Evolutionary conservation across 2,797 vertebrate species (phyloP).

Genomic region (Acrossocheilus wenchowensis): DNA sequence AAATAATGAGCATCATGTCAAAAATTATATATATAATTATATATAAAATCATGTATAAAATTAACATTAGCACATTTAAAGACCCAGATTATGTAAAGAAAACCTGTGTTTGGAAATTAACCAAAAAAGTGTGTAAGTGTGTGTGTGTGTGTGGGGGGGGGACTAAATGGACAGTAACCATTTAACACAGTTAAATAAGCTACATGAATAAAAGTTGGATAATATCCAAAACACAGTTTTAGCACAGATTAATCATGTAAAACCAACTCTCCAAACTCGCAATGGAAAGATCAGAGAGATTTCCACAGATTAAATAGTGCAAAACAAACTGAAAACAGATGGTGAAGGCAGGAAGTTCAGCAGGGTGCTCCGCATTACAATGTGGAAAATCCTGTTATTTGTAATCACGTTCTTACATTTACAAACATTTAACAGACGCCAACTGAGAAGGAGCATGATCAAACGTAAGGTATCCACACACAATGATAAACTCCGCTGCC

Average conservation of each 20-base stretch:
- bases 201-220: neutral
- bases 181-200: too few species aligned
- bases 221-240: slow-evolving; percentile 12
- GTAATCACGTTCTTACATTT: slow-evolving; percentile 39
- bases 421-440: slow-evolving; percentile 46
- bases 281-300: slow-evolving; percentile 52
- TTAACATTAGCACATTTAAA: neutral
- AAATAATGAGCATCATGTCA: neutral
- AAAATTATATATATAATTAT: too few species aligned
- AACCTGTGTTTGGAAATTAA: neutral
- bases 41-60: too few species aligned
- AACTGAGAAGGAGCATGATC: slow-evolving; percentile 7
- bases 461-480: slow-evolving; percentile 18
- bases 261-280: slow-evolving; percentile 8
- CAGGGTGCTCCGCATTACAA: slow-evolving; percentile 29
- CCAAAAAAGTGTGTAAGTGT: neutral
- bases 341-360: slow-evolving; percentile 49
- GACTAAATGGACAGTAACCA: too few species aligned
- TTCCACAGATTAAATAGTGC: slow-evolving; percentile 51
- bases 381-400: slow-evolving; percentile 55
- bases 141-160: too few species aligned
- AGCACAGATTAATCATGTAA: slow-evolving; percentile 34
- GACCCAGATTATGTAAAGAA: neutral
- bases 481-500: neutral
- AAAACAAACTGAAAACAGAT: slow-evolving; percentile 63